Evolutionary conservation across 2,113 vertebrate species (phyloP), one percentile per base, ranked within the genome.

Genomic region (Zosterops borbonicus): DNA sequence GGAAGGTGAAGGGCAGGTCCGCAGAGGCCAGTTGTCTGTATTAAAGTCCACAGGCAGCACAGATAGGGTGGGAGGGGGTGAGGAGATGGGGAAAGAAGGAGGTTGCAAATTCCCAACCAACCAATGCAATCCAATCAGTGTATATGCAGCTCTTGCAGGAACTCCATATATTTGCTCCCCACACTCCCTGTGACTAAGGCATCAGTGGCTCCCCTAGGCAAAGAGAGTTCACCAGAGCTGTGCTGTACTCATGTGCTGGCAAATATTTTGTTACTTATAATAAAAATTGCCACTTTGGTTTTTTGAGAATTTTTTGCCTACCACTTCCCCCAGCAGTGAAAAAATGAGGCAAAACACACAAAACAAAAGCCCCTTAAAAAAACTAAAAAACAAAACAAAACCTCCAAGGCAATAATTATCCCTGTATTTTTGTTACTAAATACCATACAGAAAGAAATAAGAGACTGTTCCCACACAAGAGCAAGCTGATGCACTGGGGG

Each of bases 1-100:
- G 89, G 67, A 94, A 77, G 67, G 89, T 6, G 68, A 91, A 64
- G 41, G 92, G 68, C 62, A 58, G 75, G 50, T 96, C 95, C 18
- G 3, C 92, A 70, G 93, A 63, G 52, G 95, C 83, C 87, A 95
- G 46, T 17, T 94, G 94, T 80, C 97, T 97, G 90, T 59, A 84
- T 81, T 62, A 14, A 86, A 78, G 73, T 12, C 87, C 85, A 78
- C 3, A 39, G 71, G 71, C 64, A 87, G 56, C 79, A 94, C 53
- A 94, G 29, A 68, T 3, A 16, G 73, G 27, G 14, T 14, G n/a
- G 50, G 28, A 50, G 39, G 6, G 13, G 28, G 28, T 8, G 15
- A 74, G 16, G 56, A 70, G 12, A 69, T 3, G 20, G 25, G 59
- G 55, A 91, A 69, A 63, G 49, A 11, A 77, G n/a, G 64, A 78